Conservation (phyloP, 2,113 vertebrate genomes). For the Pseudonaja textilis region DNA sequence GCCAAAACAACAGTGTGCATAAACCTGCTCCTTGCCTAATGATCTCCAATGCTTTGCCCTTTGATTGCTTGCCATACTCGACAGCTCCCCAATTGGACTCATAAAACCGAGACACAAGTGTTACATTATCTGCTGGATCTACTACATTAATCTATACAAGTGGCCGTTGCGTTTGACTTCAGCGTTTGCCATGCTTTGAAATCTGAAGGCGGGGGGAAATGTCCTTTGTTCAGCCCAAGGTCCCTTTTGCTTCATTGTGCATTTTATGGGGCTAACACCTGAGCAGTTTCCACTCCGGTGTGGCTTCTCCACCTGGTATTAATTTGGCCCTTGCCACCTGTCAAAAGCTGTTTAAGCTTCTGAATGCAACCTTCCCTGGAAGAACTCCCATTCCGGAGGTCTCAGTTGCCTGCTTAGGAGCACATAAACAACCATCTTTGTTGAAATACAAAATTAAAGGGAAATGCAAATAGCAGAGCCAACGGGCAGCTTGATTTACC, state of each 20-base stretch:
- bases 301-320: accelerated
- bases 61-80: background rate
- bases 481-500: background rate
- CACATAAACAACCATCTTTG: background rate
- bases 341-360: background rate
- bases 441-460: conserved; percentile 2
- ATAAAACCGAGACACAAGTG: background rate
- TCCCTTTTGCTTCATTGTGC: background rate
- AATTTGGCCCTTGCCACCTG: background rate
- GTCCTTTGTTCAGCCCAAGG: background rate
- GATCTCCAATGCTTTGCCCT: background rate
- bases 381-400: accelerated
- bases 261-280: background rate
- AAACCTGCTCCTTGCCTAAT: background rate
- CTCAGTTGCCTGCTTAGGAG: conserved; percentile 1
- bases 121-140: background rate
- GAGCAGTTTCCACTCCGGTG: background rate
- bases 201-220: background rate
- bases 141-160: conserved; percentile 6
- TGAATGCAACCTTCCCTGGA: background rate
- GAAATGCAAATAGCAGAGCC: conserved; percentile 9
- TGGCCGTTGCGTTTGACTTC: conserved; percentile 41
- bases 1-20: no score
- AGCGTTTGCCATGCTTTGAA: background rate
- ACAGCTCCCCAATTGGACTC: background rate